These are phyloP conservation scores for Polyploca ridens DNA, from an alignment of 2,888 invertebrate genomes.

Conservation along the genomic window DNA sequence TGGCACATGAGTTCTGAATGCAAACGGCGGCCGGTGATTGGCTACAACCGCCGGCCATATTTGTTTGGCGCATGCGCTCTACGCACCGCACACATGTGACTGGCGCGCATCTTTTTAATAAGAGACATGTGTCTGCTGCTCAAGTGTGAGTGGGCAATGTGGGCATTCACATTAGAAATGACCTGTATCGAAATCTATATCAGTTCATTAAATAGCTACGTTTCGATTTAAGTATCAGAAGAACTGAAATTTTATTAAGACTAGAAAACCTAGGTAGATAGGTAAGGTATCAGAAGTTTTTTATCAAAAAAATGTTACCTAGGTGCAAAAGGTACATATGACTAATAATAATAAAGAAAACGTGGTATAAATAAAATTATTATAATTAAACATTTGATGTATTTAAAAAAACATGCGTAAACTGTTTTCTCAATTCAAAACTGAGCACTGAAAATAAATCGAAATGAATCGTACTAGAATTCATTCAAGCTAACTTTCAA, in stretches of 20 bases:
- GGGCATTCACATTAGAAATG: constrained; percentile 22
- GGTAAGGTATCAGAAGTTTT: too few species aligned
- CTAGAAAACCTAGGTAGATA: not conserved
- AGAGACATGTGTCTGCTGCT: constrained; percentile 28
- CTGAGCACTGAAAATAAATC: constrained; percentile 32
- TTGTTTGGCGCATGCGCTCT: constrained; percentile 77
- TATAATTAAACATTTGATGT: too few species aligned
- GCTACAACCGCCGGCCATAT: constrained; percentile 74
- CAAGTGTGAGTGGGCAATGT: constrained; percentile 26
- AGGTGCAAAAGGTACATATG: too few species aligned
- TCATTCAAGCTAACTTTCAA: constrained; percentile 57
- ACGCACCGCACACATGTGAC: constrained; percentile 64
- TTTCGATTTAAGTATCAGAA: not conserved
- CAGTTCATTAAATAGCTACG: not conserved
- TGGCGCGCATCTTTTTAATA: constrained; percentile 42
- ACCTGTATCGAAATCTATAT: not conserved
- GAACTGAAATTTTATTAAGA: too few species aligned
- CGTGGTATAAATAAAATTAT: too few species aligned
- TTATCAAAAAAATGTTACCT: too few species aligned
- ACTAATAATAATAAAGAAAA: too few species aligned
- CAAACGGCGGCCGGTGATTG: constrained; percentile 61
- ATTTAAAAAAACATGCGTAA: not conserved
- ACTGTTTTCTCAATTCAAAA: constrained; percentile 23
- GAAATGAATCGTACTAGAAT: constrained; percentile 43
- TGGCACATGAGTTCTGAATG: constrained; percentile 61